phyloP scores from a whole-genome alignment of 2,113 vertebrate species.

The Sylvia atricapilla region DNA sequence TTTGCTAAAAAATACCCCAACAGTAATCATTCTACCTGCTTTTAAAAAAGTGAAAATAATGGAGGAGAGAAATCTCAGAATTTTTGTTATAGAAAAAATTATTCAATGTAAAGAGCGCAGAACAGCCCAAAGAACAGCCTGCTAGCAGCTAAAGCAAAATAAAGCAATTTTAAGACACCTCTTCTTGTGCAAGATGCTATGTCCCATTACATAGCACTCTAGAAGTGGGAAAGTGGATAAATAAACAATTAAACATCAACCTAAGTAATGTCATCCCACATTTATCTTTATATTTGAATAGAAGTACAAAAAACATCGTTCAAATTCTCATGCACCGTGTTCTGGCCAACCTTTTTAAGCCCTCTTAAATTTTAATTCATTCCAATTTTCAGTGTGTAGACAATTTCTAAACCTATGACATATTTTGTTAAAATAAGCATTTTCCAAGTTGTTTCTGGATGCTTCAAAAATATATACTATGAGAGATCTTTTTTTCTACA shows the following conservation, averaged over 20 bases:
- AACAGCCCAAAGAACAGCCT: neutral
- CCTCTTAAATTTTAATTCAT: neutral
- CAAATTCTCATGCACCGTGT: neutral
- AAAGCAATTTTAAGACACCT: neutral
- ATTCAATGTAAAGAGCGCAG: neutral
- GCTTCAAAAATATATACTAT: neutral
- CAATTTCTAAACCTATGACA: neutral
- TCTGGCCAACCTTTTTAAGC: neutral
- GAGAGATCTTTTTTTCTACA: neutral
- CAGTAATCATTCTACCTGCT: neutral
- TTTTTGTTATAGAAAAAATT: neutral
- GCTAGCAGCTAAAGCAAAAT: neutral
- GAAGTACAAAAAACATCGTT: fast-evolving
- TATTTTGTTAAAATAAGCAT: neutral
- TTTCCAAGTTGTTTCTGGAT: neutral
- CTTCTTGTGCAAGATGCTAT: neutral
- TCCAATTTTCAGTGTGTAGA: neutral
- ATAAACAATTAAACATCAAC: neutral
- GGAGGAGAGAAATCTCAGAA: neutral
- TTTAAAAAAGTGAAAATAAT: neutral
- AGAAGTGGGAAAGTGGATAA: neutral
- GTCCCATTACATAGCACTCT: neutral
- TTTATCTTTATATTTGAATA: no score
- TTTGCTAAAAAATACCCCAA: neutral
- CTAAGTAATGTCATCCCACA: neutral